Evolutionary conservation across 2,888 invertebrate genomes (phyloP), one percentile per base, ranked within the genome.

Genomic region (Actias luna): DNA sequence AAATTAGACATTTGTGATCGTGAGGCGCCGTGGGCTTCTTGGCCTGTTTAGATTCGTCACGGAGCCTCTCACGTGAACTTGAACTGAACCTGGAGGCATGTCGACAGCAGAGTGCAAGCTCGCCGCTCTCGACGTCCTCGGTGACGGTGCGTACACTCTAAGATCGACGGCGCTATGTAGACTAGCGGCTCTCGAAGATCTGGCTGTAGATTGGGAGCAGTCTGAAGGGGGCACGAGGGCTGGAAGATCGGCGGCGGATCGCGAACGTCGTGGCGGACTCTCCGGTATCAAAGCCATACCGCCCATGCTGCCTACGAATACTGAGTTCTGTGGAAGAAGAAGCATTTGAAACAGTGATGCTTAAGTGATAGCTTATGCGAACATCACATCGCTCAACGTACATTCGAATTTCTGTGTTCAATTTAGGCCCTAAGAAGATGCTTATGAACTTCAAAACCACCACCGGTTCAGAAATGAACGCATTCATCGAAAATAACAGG

Each of bases 161-260:
- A 92, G 72, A 61, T 92, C 92, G 18, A 91, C 91, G 1, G 92
- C 88, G 64, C 89, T 89, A 70, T 92, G 92, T 2, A 92, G 81
- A 59, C 91, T 91, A 5, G 92, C 90, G 1, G 92, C 92, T 71
- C 92, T 78, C 1, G 92, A 92, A 22, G 92, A 87, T 60, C 92
- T 78, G 1, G 89, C 77, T 0, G 89, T 88, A 35, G 78, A 70
- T 65, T 81, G 88, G 31, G 79, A 77, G 72, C 78, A 82, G 74
- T 84, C 94, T 84, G 72, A 93, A 84, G 78, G 95, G 73, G 73
- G 95, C 84, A 82, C 77, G 1, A 97, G 90, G 31, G 96, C 96
- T 76, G 97, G 96, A 16, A 97, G 94, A 81, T 98, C 97, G 72
- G 97, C 95, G 1, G 97, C 97, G 42, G 97, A 97, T 73, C 97